phyloP scores from a whole-genome alignment of 2,797 vertebrate genomes.

The Stomatorhinus walkeri region DNA sequence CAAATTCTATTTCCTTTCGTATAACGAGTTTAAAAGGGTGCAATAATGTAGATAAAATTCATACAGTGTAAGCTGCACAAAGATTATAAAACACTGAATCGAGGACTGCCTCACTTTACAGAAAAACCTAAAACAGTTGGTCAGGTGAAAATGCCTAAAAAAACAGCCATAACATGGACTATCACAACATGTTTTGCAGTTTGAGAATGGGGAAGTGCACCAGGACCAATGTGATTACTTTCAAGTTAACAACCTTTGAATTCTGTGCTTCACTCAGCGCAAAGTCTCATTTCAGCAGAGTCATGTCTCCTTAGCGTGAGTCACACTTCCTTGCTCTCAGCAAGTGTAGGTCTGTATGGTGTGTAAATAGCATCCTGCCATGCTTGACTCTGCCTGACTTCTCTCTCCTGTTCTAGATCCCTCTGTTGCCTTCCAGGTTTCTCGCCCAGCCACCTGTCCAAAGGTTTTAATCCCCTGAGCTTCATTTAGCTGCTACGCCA shows the following conservation, averaged over 20 bases:
- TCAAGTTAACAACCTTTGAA: neutral
- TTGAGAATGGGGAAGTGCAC: neutral
- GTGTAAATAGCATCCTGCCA: neutral
- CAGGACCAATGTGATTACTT: neutral
- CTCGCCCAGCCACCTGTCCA: neutral
- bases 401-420: neutral
- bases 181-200: neutral
- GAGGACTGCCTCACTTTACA: neutral
- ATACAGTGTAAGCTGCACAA: neutral
- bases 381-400: neutral
- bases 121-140: neutral
- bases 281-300: neutral
- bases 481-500: neutral
- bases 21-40: neutral
- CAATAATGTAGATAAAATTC: neutral
- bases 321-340: neutral
- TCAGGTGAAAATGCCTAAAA: neutral
- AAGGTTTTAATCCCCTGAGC: neutral
- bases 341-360: neutral
- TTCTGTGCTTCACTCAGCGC: neutral
- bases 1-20: neutral
- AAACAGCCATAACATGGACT: neutral
- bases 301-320: neutral
- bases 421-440: neutral
- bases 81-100: neutral